These are phyloP conservation scores for Operophtera brumata DNA, from an alignment of 2,888 invertebrate species.

Conservation along the genomic window DNA sequence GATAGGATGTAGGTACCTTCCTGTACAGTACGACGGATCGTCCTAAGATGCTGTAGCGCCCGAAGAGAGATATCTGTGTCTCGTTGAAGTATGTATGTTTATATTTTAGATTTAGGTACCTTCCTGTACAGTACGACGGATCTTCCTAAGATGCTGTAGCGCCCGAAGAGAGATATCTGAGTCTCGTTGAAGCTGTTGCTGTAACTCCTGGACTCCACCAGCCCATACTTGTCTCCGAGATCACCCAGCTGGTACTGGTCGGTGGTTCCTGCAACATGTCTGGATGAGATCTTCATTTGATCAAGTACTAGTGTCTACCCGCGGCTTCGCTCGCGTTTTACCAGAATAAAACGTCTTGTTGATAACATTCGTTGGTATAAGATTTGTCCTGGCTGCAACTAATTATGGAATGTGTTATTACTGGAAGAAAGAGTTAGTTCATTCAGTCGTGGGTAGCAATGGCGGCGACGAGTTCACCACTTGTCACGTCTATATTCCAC, in stretches of 20 bases:
- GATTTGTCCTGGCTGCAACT: too few relatives aligned
- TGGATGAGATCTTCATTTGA: neutral
- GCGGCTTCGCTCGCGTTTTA: too few relatives aligned
- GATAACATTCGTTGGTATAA: too few relatives aligned
- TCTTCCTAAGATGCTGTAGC: conserved; percentile 90
- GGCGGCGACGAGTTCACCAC: too few relatives aligned
- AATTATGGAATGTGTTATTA: too few relatives aligned
- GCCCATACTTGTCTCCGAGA: conserved; percentile 92
- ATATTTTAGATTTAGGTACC: conserved; percentile 55
- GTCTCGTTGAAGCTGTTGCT: conserved; percentile 87
- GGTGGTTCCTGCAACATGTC: conserved; percentile 81
- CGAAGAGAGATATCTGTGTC: conserved; percentile 89
- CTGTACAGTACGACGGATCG: conserved; percentile 93
- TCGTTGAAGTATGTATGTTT: too few relatives aligned
- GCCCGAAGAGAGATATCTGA: conserved; percentile 89
- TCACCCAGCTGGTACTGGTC: conserved; percentile 95
- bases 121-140: conserved; percentile 91
- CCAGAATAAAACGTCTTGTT: too few relatives aligned
- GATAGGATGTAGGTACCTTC: conserved; percentile 61
- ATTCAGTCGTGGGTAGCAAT: too few relatives aligned
- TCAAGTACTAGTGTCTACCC: too few relatives aligned
- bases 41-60: conserved; percentile 89
- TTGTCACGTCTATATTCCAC: too few relatives aligned
- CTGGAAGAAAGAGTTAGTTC: too few relatives aligned
- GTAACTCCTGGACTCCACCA: conserved; percentile 82